A percentile compares a stretch with the other conserved stretches of the same genome.
Conservation (phyloP, 2,113 vertebrate species). For the Lycaon pictus region DNA sequence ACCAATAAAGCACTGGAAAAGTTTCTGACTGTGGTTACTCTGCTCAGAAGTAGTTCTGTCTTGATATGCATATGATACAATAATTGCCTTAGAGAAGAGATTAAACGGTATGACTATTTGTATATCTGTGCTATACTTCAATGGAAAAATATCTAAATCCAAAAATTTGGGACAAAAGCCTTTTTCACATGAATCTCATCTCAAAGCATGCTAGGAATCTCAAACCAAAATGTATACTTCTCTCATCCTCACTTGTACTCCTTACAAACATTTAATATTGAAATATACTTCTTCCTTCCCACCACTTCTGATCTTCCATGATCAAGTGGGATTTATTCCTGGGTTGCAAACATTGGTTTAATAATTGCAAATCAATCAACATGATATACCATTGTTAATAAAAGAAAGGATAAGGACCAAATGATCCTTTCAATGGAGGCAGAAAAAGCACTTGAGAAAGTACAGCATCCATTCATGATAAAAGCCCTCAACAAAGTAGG, state of each 20-base stretch:
- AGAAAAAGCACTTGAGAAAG: neutral
- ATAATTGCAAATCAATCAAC: neutral
- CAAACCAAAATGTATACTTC: neutral
- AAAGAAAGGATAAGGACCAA: neutral
- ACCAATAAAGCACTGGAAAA: neutral
- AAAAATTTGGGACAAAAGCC: neutral
- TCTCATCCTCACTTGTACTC: neutral
- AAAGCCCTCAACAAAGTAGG: neutral
- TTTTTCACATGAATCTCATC: neutral
- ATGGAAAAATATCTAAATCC: constrained; percentile 4
- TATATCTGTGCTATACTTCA: neutral
- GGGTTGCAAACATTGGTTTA: neutral
- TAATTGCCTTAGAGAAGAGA: neutral
- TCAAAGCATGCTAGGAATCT: neutral
- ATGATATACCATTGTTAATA: neutral
- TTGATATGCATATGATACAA: neutral
- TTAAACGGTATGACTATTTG: neutral
- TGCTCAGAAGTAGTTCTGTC: neutral
- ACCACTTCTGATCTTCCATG: neutral
- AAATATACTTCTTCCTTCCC: neutral
- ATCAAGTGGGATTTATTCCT: neutral
- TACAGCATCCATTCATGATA: neutral
- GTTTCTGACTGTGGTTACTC: neutral
- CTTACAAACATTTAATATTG: neutral
- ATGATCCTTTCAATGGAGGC: neutral